phyloP scores from a whole-genome alignment of 2,113 vertebrate genomes.

The Pungitius pungitius region DNA sequence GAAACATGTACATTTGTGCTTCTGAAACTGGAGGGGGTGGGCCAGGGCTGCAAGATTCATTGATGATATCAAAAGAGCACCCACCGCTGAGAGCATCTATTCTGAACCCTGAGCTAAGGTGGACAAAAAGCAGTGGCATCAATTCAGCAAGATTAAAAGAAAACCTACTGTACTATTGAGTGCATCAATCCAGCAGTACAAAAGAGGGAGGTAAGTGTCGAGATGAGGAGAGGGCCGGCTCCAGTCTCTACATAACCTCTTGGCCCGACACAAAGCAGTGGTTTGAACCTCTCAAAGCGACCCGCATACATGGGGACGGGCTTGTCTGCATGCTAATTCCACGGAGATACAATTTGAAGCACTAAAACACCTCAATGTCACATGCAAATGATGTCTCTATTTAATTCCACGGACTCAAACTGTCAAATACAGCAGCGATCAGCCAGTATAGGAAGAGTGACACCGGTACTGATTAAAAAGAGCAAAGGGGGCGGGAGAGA shows the following conservation, averaged over 20 bases:
- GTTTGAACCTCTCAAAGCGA: conserved; percentile 69
- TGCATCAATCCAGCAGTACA: conserved; percentile 74
- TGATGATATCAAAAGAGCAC: conserved; percentile 74
- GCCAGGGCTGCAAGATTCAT: conserved; percentile 41
- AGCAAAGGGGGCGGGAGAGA: conserved; percentile 25
- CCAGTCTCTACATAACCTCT: conserved; percentile 77
- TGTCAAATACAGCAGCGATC: conserved; percentile 72
- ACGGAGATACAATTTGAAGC: conserved; percentile 61
- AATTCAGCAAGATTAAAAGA: conserved; percentile 78
- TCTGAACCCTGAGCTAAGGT: conserved; percentile 59
- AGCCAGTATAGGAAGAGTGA: conserved; percentile 54
- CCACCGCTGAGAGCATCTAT: conserved; percentile 58
- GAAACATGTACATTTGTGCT: conserved; percentile 33
- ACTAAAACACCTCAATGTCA: conserved; percentile 76
- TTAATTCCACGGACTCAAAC: conserved; percentile 76
- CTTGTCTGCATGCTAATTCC: conserved; percentile 74
- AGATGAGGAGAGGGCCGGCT: conserved; percentile 70
- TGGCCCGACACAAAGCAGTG: conserved; percentile 70
- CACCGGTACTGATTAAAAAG: conserved; percentile 69
- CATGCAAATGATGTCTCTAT: conserved; percentile 75
- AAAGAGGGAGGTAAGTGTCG: conserved; percentile 75
- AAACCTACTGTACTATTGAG: conserved; percentile 72
- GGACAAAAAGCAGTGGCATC: conserved; percentile 75
- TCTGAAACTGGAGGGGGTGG: conserved; percentile 21
- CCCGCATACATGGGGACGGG: conserved; percentile 56